These are phyloP conservation scores for Macropus fuliginosus DNA, from an alignment of 2,797 vertebrate genomes.

Conservation along the genomic window DNA sequence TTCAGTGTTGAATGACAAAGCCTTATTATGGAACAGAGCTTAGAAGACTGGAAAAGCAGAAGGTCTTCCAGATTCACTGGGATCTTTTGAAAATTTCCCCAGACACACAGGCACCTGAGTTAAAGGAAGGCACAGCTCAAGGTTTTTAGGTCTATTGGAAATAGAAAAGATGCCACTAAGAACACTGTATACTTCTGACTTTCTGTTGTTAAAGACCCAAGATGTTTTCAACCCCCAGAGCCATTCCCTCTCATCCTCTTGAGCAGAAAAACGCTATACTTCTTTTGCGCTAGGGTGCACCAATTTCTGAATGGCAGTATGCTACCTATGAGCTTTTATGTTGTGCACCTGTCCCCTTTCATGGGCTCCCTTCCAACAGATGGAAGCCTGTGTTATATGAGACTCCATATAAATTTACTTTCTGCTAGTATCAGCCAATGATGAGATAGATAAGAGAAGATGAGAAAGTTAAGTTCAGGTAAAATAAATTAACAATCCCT, in stretches of 20 bases:
- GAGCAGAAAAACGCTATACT: background rate
- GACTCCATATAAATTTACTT: background rate
- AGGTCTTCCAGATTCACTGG: constrained; percentile 55
- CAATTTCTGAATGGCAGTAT: background rate
- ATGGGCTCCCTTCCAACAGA: constrained; percentile 6
- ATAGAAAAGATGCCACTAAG: constrained; percentile 5
- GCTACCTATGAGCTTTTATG: background rate
- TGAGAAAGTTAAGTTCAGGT: constrained; percentile 57
- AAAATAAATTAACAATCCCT: constrained; percentile 36
- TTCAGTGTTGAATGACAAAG: background rate
- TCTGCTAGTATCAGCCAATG: background rate
- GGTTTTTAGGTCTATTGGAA: constrained; percentile 55
- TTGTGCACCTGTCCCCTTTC: background rate
- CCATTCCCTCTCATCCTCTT: constrained; percentile 28
- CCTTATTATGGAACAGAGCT: background rate
- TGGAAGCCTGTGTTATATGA: constrained; percentile 6
- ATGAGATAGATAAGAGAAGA: background rate
- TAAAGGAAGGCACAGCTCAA: constrained; percentile 58
- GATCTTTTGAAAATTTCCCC: constrained; percentile 38
- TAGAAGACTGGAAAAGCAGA: background rate
- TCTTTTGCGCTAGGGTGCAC: background rate
- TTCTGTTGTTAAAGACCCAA: constrained; percentile 28
- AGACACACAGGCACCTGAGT: constrained; percentile 12
- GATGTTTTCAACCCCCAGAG: constrained; percentile 20
- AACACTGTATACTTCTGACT: constrained; percentile 24